Evolutionary conservation across 1,140 invertebrate species (phyloP).

Genomic region (Drosophila varians): DNA sequence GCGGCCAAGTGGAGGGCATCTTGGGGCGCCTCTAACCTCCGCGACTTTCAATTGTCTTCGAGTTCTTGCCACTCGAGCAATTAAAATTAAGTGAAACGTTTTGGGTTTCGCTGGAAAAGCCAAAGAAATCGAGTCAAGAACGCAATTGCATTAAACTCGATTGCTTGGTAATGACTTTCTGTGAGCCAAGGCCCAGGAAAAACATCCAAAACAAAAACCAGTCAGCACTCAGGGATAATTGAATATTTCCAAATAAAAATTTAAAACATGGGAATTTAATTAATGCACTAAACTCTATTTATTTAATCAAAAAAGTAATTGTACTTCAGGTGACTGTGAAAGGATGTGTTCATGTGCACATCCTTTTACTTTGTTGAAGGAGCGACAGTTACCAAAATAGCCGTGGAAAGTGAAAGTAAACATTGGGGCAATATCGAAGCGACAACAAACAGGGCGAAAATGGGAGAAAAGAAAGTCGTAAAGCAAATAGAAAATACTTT

Average conservation of each 20-base stretch:
- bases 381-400: slow-evolving; percentile 22
- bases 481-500: slow-evolving; percentile 37
- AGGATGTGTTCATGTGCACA: not conserved
- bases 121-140: slow-evolving; percentile 2
- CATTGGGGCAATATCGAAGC: slow-evolving; percentile 20
- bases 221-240: slow-evolving; percentile 1
- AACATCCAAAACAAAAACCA: slow-evolving; percentile 2
- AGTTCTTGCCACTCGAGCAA: slow-evolving; percentile 28
- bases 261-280: no score
- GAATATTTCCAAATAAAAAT: no score
- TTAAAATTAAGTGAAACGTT: slow-evolving; percentile 38
- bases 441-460: slow-evolving; percentile 3
- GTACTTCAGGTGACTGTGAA: not conserved
- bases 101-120: slow-evolving; percentile 14
- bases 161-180: slow-evolving; percentile 46
- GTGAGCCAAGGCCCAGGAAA: not conserved
- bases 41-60: slow-evolving; percentile 20
- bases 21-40: slow-evolving; percentile 1
- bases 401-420: slow-evolving; percentile 36
- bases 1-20: slow-evolving; percentile 23
- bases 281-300: not conserved
- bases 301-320: not conserved
- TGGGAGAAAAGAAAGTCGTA: slow-evolving; percentile 6
- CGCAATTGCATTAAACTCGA: slow-evolving; percentile 40
- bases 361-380: not conserved